Percentiles rank a stretch among this genome's conserved stretches.
Conservation (phyloP, 2,113 vertebrate genomes). For the Anarhynchus alexandrinus region DNA sequence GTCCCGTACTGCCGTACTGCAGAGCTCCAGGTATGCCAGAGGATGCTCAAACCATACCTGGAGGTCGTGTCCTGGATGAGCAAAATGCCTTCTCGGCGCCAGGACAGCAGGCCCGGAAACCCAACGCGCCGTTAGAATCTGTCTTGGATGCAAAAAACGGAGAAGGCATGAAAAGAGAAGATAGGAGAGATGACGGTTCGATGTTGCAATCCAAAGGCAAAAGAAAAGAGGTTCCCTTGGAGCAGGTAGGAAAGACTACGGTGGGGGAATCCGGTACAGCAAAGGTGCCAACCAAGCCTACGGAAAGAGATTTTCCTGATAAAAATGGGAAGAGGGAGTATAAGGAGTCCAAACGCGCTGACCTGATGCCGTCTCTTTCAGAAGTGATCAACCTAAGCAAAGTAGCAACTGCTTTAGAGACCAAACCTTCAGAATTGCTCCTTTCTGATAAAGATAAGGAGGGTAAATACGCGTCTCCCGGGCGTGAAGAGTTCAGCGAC, state of each 20-base stretch:
- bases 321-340: background rate
- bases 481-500: background rate
- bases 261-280: background rate
- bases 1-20: background rate
- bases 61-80: background rate
- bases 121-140: fast-evolving
- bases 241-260: background rate
- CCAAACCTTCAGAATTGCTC: background rate
- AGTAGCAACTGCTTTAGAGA: background rate
- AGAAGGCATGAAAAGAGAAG: fast-evolving
- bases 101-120: background rate
- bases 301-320: background rate
- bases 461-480: background rate
- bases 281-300: background rate
- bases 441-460: background rate
- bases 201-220: background rate
- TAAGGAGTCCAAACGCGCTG: background rate
- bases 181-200: background rate
- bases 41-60: background rate
- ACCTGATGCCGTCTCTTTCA: background rate
- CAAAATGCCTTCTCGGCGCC: background rate
- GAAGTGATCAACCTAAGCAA: background rate
- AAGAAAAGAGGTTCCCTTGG: background rate
- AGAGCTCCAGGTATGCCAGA: background rate
- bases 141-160: background rate